Conservation (phyloP, 2,797 vertebrate genomes). For the Tapera naevia region DNA sequence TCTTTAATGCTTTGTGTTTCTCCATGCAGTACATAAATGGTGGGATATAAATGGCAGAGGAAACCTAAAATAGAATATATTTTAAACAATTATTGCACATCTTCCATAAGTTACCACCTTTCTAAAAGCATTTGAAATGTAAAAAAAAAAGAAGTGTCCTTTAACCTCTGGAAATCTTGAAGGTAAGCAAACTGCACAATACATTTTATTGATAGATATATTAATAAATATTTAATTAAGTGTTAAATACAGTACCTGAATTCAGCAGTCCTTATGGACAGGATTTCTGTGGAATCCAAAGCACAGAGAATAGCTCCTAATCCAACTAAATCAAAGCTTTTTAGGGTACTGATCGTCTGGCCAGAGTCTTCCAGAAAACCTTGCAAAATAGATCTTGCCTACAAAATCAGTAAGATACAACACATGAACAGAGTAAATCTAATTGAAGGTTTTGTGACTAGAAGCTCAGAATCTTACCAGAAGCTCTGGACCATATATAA, state of each 20-base stretch:
- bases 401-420: not conserved
- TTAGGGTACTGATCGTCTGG: slow-evolving; percentile 68
- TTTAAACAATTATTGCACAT: not conserved
- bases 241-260: slow-evolving; percentile 75
- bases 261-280: slow-evolving; percentile 71
- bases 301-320: slow-evolving; percentile 76
- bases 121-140: not conserved
- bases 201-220: not conserved
- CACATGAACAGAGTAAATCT: not conserved
- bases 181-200: not conserved
- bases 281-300: slow-evolving; percentile 72
- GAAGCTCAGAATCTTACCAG: not conserved
- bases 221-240: not conserved
- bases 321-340: slow-evolving; percentile 81
- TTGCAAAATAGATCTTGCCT: slow-evolving; percentile 76
- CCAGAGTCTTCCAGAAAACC: slow-evolving; percentile 79
- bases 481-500: not conserved
- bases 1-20: not conserved
- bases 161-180: not conserved
- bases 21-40: not conserved
- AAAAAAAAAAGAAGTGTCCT: not conserved
- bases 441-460: not conserved
- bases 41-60: not conserved
- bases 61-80: not conserved
- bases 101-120: not conserved